A percentile compares a stretch with the other conserved stretches of the same genome.
Conservation (phyloP, 2,113 vertebrate genomes). For the Larimichthys polyactis region DNA sequence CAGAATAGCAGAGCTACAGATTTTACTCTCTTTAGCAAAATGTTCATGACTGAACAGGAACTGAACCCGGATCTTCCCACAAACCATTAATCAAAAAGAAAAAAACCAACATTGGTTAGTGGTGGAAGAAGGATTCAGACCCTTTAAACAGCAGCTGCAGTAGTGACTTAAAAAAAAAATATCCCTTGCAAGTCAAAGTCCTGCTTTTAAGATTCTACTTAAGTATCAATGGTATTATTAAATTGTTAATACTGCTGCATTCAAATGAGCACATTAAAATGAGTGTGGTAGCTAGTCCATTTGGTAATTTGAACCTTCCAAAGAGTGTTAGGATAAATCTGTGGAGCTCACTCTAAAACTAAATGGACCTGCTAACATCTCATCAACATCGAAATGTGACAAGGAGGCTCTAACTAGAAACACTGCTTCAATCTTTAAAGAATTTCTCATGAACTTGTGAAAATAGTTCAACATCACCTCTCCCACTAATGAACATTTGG, state of each 20-base stretch:
- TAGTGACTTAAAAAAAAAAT: neutral
- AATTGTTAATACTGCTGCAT: no score
- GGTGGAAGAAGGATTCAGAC: neutral
- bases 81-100: constrained; percentile 36
- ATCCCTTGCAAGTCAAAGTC: neutral
- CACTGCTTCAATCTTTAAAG: neutral
- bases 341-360: no score
- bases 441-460: no score
- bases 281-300: no score
- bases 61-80: neutral
- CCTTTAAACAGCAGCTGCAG: neutral
- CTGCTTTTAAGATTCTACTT: neutral
- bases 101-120: neutral
- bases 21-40: constrained; percentile 29
- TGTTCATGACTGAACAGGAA: constrained; percentile 51
- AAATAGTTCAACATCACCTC: neutral
- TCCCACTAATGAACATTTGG: neutral
- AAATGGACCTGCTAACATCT: no score
- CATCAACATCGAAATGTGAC: no score
- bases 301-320: no score
- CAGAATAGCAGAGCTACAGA: constrained; percentile 50
- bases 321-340: no score
- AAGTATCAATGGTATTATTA: no score
- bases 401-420: neutral
- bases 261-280: no score